These are phyloP conservation scores for Mus minutoides DNA, from an alignment of 2,797 vertebrate genomes.

Conservation along the genomic window DNA sequence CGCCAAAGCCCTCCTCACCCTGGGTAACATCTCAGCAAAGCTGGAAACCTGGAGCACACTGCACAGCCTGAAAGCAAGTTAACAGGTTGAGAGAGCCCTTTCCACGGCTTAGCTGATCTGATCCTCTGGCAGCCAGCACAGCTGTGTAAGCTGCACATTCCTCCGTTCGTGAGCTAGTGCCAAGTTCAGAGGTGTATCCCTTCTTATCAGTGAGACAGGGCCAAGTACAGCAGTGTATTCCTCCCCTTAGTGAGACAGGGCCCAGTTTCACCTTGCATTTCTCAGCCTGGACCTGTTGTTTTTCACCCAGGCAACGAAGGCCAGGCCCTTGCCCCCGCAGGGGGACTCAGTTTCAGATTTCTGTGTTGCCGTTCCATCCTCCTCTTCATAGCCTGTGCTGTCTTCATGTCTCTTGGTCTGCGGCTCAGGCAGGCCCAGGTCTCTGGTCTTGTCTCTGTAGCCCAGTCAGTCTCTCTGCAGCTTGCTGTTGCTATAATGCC, in stretches of 20 bases:
- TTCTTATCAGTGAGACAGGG: not conserved
- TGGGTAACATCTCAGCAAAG: not conserved
- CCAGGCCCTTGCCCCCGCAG: too few relatives aligned
- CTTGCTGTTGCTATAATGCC: not conserved
- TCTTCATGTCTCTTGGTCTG: not conserved
- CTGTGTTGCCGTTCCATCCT: not conserved
- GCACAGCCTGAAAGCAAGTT: not conserved
- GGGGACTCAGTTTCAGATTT: too few relatives aligned
- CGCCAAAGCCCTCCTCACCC: not conserved
- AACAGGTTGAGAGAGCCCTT: not conserved
- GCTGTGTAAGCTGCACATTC: not conserved
- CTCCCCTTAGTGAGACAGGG: not conserved
- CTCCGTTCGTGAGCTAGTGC: not conserved
- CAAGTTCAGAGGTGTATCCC: not conserved
- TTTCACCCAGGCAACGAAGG: not conserved
- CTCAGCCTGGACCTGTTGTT: not conserved
- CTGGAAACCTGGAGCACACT: not conserved
- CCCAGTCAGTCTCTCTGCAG: not conserved
- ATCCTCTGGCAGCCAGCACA: not conserved
- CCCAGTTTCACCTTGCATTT: not conserved
- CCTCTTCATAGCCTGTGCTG: not conserved
- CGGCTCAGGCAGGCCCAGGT: not conserved
- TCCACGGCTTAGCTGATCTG: not conserved
- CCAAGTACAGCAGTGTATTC: not conserved
- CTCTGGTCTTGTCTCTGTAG: not conserved